These are phyloP conservation scores for Azorinus chamasolen DNA, from an alignment of 2,888 invertebrate species.

Conservation along the genomic window DNA sequence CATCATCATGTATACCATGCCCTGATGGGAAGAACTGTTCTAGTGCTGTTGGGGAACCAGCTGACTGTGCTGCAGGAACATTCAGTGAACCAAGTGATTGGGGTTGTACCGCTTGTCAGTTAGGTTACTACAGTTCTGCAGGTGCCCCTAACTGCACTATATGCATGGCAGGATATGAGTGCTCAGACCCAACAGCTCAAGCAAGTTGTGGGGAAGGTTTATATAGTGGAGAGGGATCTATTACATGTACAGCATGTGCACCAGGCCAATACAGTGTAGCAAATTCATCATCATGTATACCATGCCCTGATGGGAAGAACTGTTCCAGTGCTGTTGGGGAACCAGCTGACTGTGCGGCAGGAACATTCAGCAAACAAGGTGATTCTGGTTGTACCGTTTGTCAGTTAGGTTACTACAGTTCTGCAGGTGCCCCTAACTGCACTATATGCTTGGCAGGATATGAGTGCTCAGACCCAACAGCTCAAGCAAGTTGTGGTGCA, in stretches of 20 bases:
- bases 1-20: slow-evolving; percentile 61
- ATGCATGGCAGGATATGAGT: slow-evolving; percentile 66
- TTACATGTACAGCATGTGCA: slow-evolving; percentile 57
- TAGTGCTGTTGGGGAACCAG: slow-evolving; percentile 38
- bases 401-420: slow-evolving; percentile 73
- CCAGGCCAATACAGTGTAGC: slow-evolving; percentile 75
- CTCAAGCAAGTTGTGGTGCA: slow-evolving; percentile 43
- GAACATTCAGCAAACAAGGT: slow-evolving; percentile 63
- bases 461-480: slow-evolving; percentile 77
- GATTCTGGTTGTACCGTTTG: slow-evolving; percentile 76
- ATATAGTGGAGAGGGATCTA: slow-evolving; percentile 53
- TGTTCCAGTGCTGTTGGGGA: slow-evolving; percentile 37
- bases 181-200: slow-evolving; percentile 34
- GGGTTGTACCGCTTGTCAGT: slow-evolving; percentile 72
- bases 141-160: slow-evolving; percentile 47
- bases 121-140: slow-evolving; percentile 70
- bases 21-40: slow-evolving; percentile 62
- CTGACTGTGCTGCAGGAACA: slow-evolving; percentile 75
- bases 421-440: slow-evolving; percentile 68
- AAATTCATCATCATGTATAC: slow-evolving; percentile 62
- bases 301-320: slow-evolving; percentile 46
- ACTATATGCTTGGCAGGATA: slow-evolving; percentile 79
- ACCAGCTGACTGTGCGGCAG: slow-evolving; percentile 50
- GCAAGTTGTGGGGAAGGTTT: slow-evolving; percentile 40
- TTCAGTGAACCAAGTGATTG: slow-evolving; percentile 76